Evolutionary conservation across 1,140 invertebrate species (phyloP).

Genomic region (Rhagoletis pomonella): DNA sequence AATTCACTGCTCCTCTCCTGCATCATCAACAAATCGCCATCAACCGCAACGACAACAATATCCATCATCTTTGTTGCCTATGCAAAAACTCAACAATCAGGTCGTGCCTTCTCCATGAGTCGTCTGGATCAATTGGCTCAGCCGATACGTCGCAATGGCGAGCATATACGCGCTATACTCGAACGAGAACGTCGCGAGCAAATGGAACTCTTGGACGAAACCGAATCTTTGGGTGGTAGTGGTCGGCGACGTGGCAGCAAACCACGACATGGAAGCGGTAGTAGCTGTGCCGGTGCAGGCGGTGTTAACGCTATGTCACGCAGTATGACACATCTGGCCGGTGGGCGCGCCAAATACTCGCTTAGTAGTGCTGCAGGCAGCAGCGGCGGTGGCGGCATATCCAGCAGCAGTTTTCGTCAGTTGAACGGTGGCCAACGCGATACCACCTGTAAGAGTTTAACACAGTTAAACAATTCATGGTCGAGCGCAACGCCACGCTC

Average conservation of each 20-base stretch:
- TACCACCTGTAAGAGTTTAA: slow-evolving; percentile 72
- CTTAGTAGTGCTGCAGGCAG: slow-evolving; percentile 56
- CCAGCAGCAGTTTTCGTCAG: slow-evolving; percentile 68
- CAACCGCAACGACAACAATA: slow-evolving; percentile 44
- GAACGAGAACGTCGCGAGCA: slow-evolving; percentile 68
- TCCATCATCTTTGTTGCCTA: not conserved
- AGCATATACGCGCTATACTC: slow-evolving; percentile 71
- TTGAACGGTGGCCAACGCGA: slow-evolving; percentile 64
- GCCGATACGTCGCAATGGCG: slow-evolving; percentile 79
- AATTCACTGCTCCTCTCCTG: slow-evolving; percentile 33
- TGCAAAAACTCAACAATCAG: slow-evolving; percentile 62
- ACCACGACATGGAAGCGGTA: slow-evolving; percentile 54
- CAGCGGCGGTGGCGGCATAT: slow-evolving; percentile 62
- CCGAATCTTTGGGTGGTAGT: slow-evolving; percentile 66
- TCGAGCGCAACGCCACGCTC: slow-evolving; percentile 64
- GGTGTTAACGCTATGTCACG: slow-evolving; percentile 76
- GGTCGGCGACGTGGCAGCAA: slow-evolving; percentile 57
- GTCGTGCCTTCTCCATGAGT: slow-evolving; percentile 92
- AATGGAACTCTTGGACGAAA: slow-evolving; percentile 71
- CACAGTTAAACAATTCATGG: slow-evolving; percentile 62
- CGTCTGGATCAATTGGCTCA: slow-evolving; percentile 89
- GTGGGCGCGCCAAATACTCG: slow-evolving; percentile 58
- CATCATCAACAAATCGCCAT: slow-evolving; percentile 43
- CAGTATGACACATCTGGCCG: slow-evolving; percentile 82
- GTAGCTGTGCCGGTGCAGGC: slow-evolving; percentile 62